These are phyloP conservation scores for Augochlorella aurata DNA, from an alignment of 2,888 invertebrate genomes.

Conservation along the genomic window DNA sequence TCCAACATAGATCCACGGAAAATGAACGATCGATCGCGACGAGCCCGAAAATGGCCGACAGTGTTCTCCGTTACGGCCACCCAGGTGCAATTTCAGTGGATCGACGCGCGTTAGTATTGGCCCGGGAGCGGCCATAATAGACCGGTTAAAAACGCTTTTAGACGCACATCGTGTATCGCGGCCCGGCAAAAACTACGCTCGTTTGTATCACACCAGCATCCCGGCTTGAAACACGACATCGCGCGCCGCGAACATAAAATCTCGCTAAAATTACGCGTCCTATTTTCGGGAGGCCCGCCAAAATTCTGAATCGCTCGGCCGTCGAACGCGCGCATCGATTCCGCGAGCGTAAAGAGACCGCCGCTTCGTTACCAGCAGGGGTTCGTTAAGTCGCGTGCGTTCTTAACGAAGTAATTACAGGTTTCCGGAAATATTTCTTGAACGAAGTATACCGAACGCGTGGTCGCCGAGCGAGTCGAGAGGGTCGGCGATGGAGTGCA, in stretches of 20 bases:
- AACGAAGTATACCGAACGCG: not conserved
- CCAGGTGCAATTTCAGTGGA: not conserved
- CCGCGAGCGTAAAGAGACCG: not conserved
- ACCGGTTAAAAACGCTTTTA: not conserved
- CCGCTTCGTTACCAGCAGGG: slow-evolving; percentile 38
- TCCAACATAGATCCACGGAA: no score
- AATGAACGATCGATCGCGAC: not conserved
- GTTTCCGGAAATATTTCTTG: slow-evolving; percentile 29
- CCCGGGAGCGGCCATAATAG: not conserved
- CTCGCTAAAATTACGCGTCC: no score
- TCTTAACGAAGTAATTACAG: slow-evolving; percentile 49
- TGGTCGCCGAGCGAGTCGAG: not conserved
- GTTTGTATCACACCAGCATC: not conserved
- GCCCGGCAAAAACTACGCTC: not conserved
- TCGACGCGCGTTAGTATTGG: not conserved
- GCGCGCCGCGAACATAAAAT: not conserved
- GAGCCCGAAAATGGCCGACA: not conserved
- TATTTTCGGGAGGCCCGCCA: not conserved
- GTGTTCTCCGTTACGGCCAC: not conserved
- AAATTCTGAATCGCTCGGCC: slow-evolving; percentile 15
- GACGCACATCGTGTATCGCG: not conserved
- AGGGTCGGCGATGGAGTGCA: no score
- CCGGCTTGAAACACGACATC: no score
- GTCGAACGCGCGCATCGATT: not conserved
- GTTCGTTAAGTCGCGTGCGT: slow-evolving; percentile 31